Evolutionary conservation across 2,888 invertebrate species (phyloP), one percentile per base, ranked within the genome.

Genomic region (Bugula neritina): DNA sequence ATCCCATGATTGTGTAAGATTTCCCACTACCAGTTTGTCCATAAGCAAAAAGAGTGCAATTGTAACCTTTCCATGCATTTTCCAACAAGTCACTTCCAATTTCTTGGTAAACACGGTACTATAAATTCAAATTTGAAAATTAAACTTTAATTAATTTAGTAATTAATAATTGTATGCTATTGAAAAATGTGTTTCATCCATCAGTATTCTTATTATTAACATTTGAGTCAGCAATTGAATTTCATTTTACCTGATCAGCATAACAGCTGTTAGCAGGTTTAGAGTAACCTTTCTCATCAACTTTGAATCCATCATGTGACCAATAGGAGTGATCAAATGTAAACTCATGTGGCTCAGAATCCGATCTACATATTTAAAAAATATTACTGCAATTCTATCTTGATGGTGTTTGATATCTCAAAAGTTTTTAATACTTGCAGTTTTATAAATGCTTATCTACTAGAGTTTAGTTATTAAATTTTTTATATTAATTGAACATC

Each of bases 11-110:
- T 23, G 80, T 80, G 75, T 81, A 81, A 63, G 79, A 79, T 72
- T 81, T 81, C 17, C 81, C 81, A 52, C 79, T 78, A 3, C 80
- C 80, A 1, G 81, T 81, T 75, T 81, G 81, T 2, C 81, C 81
- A 73, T 81, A 81, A 5, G 81, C 81, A 74, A 81, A 81, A 21
- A 81, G 74, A 27, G 80, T 79, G 43, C 80, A 80, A 74, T 81
- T 81, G 74, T 81, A 81, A 31, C 81, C 81, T 71, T 79, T 76
- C 80, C 80, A 80, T 3, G 80, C 80, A 74, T 81, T 81, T 69
- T 79, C 79, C 72, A 81, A 74, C 35, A 81, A 78, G 55, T 78
- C 78, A 58, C 76, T 74, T 0, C 81, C 81, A 17, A 81, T 75
- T 69, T 81, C 80, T 63, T 72, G 71, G 72, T 78, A 81, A 10